Base-by-base conservation (phyloP, 2,888 invertebrate species). In the Syritta pipiens region DNA sequence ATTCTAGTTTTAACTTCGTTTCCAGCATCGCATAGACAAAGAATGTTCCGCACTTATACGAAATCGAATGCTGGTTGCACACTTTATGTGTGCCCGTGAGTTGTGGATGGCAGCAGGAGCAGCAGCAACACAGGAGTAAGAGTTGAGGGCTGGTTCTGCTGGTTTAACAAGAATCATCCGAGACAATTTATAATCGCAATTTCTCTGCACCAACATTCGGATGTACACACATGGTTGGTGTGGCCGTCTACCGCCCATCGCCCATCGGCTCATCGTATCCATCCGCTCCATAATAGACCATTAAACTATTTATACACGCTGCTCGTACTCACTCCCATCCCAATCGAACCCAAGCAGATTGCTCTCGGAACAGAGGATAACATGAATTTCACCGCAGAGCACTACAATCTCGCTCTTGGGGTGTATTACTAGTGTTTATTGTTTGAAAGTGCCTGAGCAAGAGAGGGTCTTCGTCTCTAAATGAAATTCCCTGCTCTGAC, bases 81-180 rank as follows among this genome's bases (percentile, higher is more conserved):
- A 12, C 17, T 7, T 22, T 19, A 12, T 62, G 12, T 19, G 17
- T 9, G 26, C 26, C 26, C 14, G 17, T 40, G 42, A 24, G 24
- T 53, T 51, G 63, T 65, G 44, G 14, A 57, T 59, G 67, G 28
- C 57, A 28, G 40, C 55, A 44, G 44, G 32, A 57, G 48, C 63
- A 37, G 46, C 10, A 35, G 19, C 37, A 37, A 17, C 14, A 37
- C 17, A 26, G 20, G 24, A 22, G 12, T 9, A 32, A 26, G 40
- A 59, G 59, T 59, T 10, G 72, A 65, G 59, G 32, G 77, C 65
- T 72, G 59, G 77, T 77, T 77, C 65, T 72, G 77, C 79, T 79
- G 79, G 79, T 74, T 72, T 72, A 79, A 79, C 79, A 79, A 79
- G 79, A 79, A 79, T 74, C 72, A 79, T 74, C 79, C 79, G 79